Evolutionary conservation across 2,888 invertebrate genomes (phyloP).

Genomic region (Teleogryllus oceanicus): DNA sequence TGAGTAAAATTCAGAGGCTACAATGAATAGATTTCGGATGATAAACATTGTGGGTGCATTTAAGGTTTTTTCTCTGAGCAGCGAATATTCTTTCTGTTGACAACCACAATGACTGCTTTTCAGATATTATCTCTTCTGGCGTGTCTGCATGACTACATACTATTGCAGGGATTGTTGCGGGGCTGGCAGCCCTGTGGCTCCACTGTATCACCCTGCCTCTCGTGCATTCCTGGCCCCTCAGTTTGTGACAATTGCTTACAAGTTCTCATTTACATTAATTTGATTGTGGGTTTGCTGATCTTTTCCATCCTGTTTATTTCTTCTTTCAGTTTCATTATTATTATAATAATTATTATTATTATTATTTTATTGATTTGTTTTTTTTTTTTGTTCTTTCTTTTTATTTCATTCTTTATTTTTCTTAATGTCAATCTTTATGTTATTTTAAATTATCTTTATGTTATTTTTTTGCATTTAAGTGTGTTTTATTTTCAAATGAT

Average conservation of each 20-base stretch:
- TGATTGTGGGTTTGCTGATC: neutral
- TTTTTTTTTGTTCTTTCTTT: neutral
- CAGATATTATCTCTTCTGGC: too few relatives aligned
- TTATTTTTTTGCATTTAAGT: constrained; percentile 34
- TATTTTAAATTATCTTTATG: constrained; percentile 36
- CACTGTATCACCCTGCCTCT: neutral
- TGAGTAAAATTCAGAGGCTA: too few relatives aligned
- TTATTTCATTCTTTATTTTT: constrained; percentile 22
- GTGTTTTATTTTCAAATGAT: neutral
- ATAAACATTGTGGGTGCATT: too few relatives aligned
- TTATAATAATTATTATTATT: constrained; percentile 36
- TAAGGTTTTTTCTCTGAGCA: too few relatives aligned
- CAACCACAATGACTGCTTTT: too few relatives aligned
- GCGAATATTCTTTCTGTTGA: too few relatives aligned
- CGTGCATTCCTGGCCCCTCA: too few relatives aligned
- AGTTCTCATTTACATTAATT: neutral
- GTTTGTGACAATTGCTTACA: too few relatives aligned
- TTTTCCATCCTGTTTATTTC: constrained; percentile 22
- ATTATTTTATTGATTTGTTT: constrained; percentile 22
- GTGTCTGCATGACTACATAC: too few relatives aligned
- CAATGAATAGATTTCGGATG: too few relatives aligned
- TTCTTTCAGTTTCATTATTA: constrained; percentile 34
- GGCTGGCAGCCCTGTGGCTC: neutral
- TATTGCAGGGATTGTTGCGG: too few relatives aligned
- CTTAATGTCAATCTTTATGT: constrained; percentile 34